phyloP scores from a whole-genome alignment of 2,888 invertebrate species.

The Chloromyia formosa region DNA sequence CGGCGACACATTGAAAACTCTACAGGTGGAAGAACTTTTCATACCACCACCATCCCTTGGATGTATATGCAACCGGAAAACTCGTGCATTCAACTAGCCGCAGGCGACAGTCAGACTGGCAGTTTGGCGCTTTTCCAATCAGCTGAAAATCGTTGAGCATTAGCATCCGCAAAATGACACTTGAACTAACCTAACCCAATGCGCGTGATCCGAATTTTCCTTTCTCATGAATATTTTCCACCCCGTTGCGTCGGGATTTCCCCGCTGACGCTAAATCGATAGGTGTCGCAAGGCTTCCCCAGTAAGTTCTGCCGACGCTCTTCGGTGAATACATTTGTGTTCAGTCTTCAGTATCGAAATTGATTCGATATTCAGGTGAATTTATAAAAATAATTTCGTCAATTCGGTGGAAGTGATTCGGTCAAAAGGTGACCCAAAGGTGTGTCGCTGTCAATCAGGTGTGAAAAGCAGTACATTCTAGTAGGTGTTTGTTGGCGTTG shows the following conservation, averaged over 20 bases:
- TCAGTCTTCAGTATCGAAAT: background rate
- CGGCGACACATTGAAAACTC: background rate
- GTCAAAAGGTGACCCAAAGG: background rate
- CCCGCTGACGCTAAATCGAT: conserved; percentile 35
- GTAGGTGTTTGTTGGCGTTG: background rate
- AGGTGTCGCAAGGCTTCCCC: conserved; percentile 24
- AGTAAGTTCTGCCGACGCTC: background rate
- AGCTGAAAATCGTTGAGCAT: conserved; percentile 32
- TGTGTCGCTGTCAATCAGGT: background rate
- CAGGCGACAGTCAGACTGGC: conserved; percentile 33
- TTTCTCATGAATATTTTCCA: too few species aligned
- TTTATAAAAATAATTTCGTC: background rate
- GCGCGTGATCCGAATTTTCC: conserved; percentile 13
- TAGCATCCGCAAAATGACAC: conserved; percentile 14
- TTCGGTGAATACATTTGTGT: background rate
- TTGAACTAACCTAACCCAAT: background rate
- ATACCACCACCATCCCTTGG: too few species aligned
- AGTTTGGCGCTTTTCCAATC: conserved; percentile 36
- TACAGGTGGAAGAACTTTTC: background rate
- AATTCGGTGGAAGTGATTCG: background rate
- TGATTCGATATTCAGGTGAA: background rate
- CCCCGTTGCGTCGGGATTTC: conserved; percentile 7
- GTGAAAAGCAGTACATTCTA: background rate
- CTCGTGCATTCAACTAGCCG: background rate
- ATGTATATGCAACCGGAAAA: too few species aligned